Evolutionary conservation across 2,797 vertebrate genomes (phyloP), one percentile per base, ranked within the genome.

Genomic region (Eptatretus atami): DNA sequence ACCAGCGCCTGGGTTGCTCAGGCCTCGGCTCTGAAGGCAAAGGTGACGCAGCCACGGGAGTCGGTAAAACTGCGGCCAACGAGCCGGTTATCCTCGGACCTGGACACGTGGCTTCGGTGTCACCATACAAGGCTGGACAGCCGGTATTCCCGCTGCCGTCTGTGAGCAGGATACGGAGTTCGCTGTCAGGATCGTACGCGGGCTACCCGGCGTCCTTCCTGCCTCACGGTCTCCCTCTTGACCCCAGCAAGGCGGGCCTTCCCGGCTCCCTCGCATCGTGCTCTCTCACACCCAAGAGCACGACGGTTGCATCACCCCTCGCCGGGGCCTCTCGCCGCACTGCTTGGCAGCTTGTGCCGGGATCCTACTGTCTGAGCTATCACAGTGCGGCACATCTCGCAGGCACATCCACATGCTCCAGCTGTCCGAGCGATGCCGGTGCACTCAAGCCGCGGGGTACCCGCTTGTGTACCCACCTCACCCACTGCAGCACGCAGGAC

Each of bases 351-450:
- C 63, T 71, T 93, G 70, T 95, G 88, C 70, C 75, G 86, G 71
- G 87, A 95, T 76, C 90, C 88, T 96, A 88, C 76, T 95, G 90
- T 75, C 78, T 93, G 68, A 86, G 86, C 73, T 95, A 92, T 76
- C 88, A 88, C 75, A 94, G 90, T 72, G 77, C 82, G 24, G 84
- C 82, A 72, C 86, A 94, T 73, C 72, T 94, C 74, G 78, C 83
- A 1, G 79, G 77, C 6, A 79, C 81, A 1, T 76, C 82, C 63
- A 78, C 82, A 1, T 83, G 81, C 66, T 72, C 76, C 11, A 81
- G 82, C 54, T 84, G 90, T 65, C 83, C 82, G 53, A 79, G 80
- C 2, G 82, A 87, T 52, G 78, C 82, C 1, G 75, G 79, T 25
- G 81, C 82, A 63, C 78, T 95, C 65, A 95, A 94, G 24, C 15